A percentile compares a stretch with the other conserved stretches of the same genome.
phyloP scores from a whole-genome alignment of 2,888 invertebrate species.

The Monopis laevigella region DNA sequence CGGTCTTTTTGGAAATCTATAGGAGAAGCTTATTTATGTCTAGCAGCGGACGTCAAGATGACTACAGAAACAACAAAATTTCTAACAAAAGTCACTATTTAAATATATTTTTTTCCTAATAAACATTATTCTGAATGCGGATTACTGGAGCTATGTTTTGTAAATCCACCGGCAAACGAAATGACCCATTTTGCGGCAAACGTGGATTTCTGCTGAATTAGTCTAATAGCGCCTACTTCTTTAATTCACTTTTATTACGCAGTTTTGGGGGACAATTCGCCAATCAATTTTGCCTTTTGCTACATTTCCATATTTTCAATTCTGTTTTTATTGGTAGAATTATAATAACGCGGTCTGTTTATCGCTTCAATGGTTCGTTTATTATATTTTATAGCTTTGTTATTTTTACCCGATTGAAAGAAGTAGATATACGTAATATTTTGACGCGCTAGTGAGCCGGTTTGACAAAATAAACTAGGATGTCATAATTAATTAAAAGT shows the following conservation, averaged over 20 bases:
- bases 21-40: too few relatives aligned
- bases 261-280: slow-evolving; percentile 4
- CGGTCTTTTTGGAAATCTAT: too few relatives aligned
- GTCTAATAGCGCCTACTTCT: slow-evolving; percentile 50
- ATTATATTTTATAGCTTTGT: too few relatives aligned
- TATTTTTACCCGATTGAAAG: too few relatives aligned
- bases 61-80: too few relatives aligned
- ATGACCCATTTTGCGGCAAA: slow-evolving; percentile 50
- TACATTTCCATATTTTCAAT: slow-evolving; percentile 10
- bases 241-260: slow-evolving; percentile 38
- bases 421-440: too few relatives aligned
- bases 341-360: slow-evolving; percentile 4
- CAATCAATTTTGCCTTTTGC: slow-evolving; percentile 9
- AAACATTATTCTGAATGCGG: slow-evolving; percentile 42
- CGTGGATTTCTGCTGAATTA: slow-evolving; percentile 52
- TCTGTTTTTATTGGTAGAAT: slow-evolving; percentile 8
- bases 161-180: slow-evolving; percentile 45
- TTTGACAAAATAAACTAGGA: too few relatives aligned
- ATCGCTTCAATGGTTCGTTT: too few relatives aligned
- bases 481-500: too few relatives aligned
- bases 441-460: too few relatives aligned
- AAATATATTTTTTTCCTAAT: slow-evolving; percentile 53
- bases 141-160: slow-evolving; percentile 49
- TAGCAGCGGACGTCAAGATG: too few relatives aligned
- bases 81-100: too few relatives aligned